Evolutionary conservation across 2,113 vertebrate species (phyloP), one percentile per base, ranked within the genome.

Genomic region (Hypomesus transpacificus): DNA sequence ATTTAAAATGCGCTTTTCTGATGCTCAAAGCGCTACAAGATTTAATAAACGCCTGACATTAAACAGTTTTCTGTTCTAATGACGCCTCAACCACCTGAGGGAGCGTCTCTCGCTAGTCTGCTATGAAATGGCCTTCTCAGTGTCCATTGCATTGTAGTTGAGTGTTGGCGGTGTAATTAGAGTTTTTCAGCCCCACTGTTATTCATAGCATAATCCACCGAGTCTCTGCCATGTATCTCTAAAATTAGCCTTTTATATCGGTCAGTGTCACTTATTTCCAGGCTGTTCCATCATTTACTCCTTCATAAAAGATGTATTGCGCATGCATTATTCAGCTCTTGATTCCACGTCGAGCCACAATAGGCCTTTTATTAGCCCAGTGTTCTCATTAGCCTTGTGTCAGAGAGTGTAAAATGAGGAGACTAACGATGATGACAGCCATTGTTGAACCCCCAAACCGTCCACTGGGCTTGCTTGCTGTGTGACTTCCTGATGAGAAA

Each of bases 301-400:
- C 71, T 72, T 84, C 80, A 85, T 86, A n/a, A 87, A 84, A 80
- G 75, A 69, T 85, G 70, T 50, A 83, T 80, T 80, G 70, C 68
- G 60, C 77, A 75, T 84, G 65, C 58, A 79, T 86, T 79, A 78
- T 82, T 80, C 78, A 81, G 68, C 0, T 63, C 60, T 73, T 70
- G 80, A 79, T 85, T 69, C 80, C 77, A 75, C 9, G 58, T 79
- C 76, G 22, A 22, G 34, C 74, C 46, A 68, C 79, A 79, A 84
- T 82, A 86, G 77, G 79, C 53, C 80, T 79, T 79, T 72, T 59
- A 78, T 81, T 79, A 65, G 62, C 21, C 58, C 61, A 17, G 56
- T 3, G 2, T 18, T 39, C 53, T 59, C 57, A 61, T 78, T 67
- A 62, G 66, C 28, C 16, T 13, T 14, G 18, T 54, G 56, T 61